Conservation (phyloP, 2,113 vertebrate genomes). For the Microcebus murinus region DNA sequence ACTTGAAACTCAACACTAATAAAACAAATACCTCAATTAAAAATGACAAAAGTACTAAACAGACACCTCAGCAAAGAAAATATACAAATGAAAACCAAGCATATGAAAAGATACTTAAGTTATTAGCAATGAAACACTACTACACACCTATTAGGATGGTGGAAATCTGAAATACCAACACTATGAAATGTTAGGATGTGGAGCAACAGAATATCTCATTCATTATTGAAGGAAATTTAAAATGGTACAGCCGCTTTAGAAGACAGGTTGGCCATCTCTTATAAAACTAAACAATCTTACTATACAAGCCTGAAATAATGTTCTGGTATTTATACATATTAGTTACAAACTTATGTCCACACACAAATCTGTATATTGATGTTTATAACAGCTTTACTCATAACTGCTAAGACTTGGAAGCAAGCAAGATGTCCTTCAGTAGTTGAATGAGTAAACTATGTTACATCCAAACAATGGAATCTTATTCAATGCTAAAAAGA, state of each 20-base stretch:
- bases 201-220: background rate
- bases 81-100: background rate
- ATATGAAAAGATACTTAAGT: background rate
- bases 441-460: background rate
- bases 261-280: no score
- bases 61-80: background rate
- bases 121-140: background rate
- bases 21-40: background rate
- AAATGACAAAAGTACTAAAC: background rate
- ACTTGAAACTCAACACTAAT: background rate
- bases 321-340: background rate
- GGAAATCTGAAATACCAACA: background rate
- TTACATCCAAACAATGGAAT: background rate
- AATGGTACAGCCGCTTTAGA: no score
- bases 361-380: no score
- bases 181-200: background rate
- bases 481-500: background rate
- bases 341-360: background rate
- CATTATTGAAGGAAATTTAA: no score
- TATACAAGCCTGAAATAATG: background rate
- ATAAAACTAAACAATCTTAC: background rate
- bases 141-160: background rate
- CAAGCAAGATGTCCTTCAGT: background rate
- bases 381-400: no score
- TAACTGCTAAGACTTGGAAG: background rate